Evolutionary conservation across 2,888 invertebrate species (phyloP), one percentile per base, ranked within the genome.

Genomic region (Campoletis raptor): DNA sequence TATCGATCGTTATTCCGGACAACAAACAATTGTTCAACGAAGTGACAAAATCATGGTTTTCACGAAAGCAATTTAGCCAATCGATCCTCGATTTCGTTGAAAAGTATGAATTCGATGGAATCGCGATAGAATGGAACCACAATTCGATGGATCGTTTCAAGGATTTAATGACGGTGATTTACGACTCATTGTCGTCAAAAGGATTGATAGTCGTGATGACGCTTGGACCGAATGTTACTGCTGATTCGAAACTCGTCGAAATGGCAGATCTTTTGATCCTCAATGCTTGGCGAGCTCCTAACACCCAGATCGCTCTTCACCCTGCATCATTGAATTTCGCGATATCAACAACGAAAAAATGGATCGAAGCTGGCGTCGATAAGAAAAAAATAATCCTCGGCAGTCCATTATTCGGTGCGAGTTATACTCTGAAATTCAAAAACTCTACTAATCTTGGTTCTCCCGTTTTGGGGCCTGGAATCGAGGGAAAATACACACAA

Each of bases 91-190:
- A 94, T 66, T 97, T 97, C 90, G 92, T 97, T 73, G 95, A 96
- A 82, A 95, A 96, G 83, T 96, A 97, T 89, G 96, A 96, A 82
- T 98, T 98, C 91, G 98, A 98, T 92, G 98, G 98, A 0, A 94
- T 98, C 15, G 98, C 98, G 91, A 95, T 98, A 6, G 97, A 98
- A 90, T 98, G 89, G 95, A 95, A 78, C 94, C 94, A 15, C 91
- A 93, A 70, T 37, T 86, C 92, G 89, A 67, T 95, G 94, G 72
- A 96, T 96, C 92, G 96, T 95, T 92, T 96, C 61, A 95, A 96
- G 37, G 93, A 95, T 42, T 93, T 95, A 7, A 94, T 97, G 45
- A 96, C 96, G 89, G 96, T 96, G 91, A 92, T 97, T 15, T 95
- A 96, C 8, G 96, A 95, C 89, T 95, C 96, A 64, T 95, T 97